Percentiles rank a stretch among this genome's conserved stretches.
Conservation (phyloP, 1,140 invertebrate genomes). For the Globodera ellingtonae region DNA sequence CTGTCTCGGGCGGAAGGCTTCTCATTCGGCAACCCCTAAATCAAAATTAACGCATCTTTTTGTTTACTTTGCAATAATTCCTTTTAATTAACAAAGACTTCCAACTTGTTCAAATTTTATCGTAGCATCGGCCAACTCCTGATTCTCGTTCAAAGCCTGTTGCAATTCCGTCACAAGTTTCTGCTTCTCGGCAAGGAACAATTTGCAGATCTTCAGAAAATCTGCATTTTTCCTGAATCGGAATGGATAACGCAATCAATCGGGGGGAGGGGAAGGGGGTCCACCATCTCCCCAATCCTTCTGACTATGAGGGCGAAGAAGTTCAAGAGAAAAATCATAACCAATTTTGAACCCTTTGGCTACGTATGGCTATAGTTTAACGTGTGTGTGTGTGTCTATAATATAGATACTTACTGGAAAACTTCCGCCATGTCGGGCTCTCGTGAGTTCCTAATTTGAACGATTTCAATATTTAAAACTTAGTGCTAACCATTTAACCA, state of each 20-base stretch:
- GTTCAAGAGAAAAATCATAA: no score
- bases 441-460: slow-evolving; percentile 33
- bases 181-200: slow-evolving; percentile 39
- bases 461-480: not conserved
- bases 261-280: no score
- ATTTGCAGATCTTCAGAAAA: slow-evolving; percentile 43
- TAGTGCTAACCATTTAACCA: slow-evolving; percentile 33
- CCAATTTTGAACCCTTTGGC: no score
- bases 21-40: slow-evolving; percentile 47
- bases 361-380: no score
- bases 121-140: slow-evolving; percentile 34
- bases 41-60: not conserved
- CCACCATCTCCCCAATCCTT: no score
- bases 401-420: slow-evolving; percentile 3
- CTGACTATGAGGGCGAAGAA: no score
- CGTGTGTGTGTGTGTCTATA: no score
- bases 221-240: slow-evolving; percentile 30
- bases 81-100: not conserved
- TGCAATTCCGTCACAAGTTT: slow-evolving; percentile 32
- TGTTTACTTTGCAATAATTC: not conserved
- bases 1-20: slow-evolving; percentile 23
- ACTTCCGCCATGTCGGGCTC: slow-evolving; percentile 40
- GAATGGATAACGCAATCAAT: no score
- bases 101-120: slow-evolving; percentile 21
- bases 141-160: slow-evolving; percentile 30